These are phyloP conservation scores for Nettapus auritus DNA, from an alignment of 2,113 vertebrate genomes.

Conservation along the genomic window DNA sequence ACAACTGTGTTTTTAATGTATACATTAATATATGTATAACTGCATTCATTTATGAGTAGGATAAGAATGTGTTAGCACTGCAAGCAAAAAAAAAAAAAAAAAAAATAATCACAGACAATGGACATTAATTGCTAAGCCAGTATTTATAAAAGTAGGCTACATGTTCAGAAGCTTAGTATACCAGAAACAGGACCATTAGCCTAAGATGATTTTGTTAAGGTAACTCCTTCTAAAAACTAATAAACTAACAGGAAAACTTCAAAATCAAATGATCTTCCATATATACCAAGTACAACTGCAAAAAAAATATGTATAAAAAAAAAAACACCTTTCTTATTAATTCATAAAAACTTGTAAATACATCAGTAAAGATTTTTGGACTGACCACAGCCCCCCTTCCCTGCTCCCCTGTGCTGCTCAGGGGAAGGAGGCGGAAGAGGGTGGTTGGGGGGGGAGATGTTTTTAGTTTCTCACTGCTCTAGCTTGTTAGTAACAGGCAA, in stretches of 20 bases:
- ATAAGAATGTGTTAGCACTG: not conserved
- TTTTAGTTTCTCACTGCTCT: too few relatives aligned
- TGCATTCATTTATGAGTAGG: not conserved
- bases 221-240: not conserved
- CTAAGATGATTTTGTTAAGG: not conserved
- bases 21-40: not conserved
- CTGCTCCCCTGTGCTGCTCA: too few relatives aligned
- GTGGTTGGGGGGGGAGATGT: too few relatives aligned
- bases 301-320: not conserved
- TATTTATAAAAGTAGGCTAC: not conserved
- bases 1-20: not conserved
- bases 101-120: not conserved
- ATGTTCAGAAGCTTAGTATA: not conserved
- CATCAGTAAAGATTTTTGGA: not conserved
- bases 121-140: not conserved
- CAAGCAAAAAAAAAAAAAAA: not conserved
- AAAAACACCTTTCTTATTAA: not conserved
- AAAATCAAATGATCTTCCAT: not conserved
- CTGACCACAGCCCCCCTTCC: too few relatives aligned
- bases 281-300: not conserved
- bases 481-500: too few relatives aligned
- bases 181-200: not conserved
- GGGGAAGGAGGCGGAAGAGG: too few relatives aligned
- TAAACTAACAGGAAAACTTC: not conserved
- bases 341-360: not conserved